Base-by-base conservation (phyloP, 2,113 vertebrate genomes). In the Pluvialis apricaria region DNA sequence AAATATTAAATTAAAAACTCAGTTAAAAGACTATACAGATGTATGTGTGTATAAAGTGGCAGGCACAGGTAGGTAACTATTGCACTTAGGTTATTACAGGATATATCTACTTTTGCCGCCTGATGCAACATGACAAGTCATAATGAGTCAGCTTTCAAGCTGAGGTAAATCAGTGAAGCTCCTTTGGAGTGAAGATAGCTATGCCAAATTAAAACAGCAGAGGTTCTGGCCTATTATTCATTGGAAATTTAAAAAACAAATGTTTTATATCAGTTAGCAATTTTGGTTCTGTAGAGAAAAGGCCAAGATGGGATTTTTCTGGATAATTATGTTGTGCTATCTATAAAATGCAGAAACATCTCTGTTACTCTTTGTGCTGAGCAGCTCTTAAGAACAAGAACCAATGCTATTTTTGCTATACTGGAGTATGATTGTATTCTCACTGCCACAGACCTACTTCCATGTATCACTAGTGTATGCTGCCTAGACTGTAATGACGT, bases 141-240 rank as follows among this genome's bases (percentile, higher is more conserved):
- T 38, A 92, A 85, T 96, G 86, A 97, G 66, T 94, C 89, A 86
- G 81, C 81, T 95, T 89, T 66, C 75, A 91, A 87, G 75, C 77
- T 80, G 84, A 89, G 66, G 42, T 76, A 91, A 82, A 94, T 70
- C 86, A 91, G 36, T 51, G 84, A 90, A 91, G 38, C 40, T 90
- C 78, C 62, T 94, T 2, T 88, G 82, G 95, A 92, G 69, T 82
- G 60, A 86, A 87, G 40, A 34, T 12, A 82, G 61, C 57, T 44
- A 82, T 58, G 64, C 51, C 82, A 94, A 65, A 91, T 85, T 64
- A 90, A 81, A 93, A 5, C 60, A 85, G n/a, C 66, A 87, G 13
- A 66, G 75, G 42, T 91, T 80, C 60, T 88, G 55, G 66, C 38
- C 81, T 60, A 80, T 85, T 72, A 82, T 82, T 92, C 13, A 69